Evolutionary conservation across 1,140 invertebrate genomes (phyloP), one percentile per base, ranked within the genome.

Genomic region (Calliopsis andreniformis): DNA sequence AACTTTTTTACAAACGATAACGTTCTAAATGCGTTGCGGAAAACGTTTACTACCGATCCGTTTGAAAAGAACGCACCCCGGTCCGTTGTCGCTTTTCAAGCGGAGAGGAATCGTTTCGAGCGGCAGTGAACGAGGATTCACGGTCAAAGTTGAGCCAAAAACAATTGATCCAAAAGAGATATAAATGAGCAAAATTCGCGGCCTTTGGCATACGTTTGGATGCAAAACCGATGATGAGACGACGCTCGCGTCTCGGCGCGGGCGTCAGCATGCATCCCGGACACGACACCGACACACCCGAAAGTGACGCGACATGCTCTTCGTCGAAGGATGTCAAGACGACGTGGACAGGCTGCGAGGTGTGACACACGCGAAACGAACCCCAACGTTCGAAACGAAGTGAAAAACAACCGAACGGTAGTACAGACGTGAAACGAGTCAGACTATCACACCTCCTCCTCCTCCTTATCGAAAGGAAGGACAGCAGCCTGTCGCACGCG

Each of bases 181-280:
- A 28, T 23, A 42, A 28, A 53, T 58, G 64, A 66, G 42, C 67
- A 80, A 84, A 83, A 83, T 84, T 89, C 86, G 86, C 89, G 90
- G 87, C 86, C 87, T 88, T 89, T 90, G 89, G 86, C 84, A 89
- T 85, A 89, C 84, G 83, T 90, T 89, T 88, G 87, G 89, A 90
- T 91, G 87, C 88, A 86, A 55, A 85, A 91, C 89, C 85, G 84
- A 91, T 78, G 67, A 81, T 66, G 78, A 82, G 45, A 79, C 28
- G 62, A 20, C 56, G 79, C 61, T 47, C 42, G 63, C 56, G 20
- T 43, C 32, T 39, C 55, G 61, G 61, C 30, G 72, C 25, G 14
- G 32, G 45, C 58, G 80, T 42, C 78, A 49, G 20, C 23, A 45
- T 71, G 64, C 76, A 71, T 76, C 77, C 85, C 87, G 84, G 86